Percentiles rank a stretch among this genome's conserved stretches.
phyloP scores from a whole-genome alignment of 2,797 vertebrate genomes.

The Coreius guichenoti region DNA sequence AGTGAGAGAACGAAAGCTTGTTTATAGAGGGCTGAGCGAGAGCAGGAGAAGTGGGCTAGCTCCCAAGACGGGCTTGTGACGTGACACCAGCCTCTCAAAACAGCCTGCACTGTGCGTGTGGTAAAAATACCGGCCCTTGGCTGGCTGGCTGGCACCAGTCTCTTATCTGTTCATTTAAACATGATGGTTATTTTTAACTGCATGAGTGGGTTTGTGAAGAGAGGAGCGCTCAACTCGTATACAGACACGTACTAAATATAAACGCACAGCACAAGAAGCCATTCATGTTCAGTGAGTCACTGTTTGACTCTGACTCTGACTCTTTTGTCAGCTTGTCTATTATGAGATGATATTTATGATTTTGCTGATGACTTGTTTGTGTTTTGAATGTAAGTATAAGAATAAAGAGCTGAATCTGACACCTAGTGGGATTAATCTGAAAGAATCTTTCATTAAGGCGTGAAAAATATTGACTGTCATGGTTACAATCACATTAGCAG shows the following conservation, averaged over 20 bases:
- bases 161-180: slow-evolving; percentile 60
- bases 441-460: background rate
- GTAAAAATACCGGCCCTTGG: slow-evolving; percentile 49
- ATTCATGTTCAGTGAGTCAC: slow-evolving; percentile 16
- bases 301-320: too few species aligned
- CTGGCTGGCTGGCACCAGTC: slow-evolving; percentile 8
- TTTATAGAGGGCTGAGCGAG: slow-evolving; percentile 2
- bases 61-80: slow-evolving; percentile 65
- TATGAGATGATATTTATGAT: background rate
- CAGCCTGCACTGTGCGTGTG: background rate
- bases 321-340: background rate
- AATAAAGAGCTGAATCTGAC: slow-evolving; percentile 11
- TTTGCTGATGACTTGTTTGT: slow-evolving; percentile 6
- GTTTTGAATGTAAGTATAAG: slow-evolving; percentile 10
- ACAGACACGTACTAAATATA: slow-evolving; percentile 32
- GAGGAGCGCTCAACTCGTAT: slow-evolving; percentile 10
- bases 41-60: slow-evolving; percentile 65
- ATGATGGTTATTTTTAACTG: slow-evolving; percentile 68
- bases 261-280: background rate
- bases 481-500: background rate
- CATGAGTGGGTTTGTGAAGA: slow-evolving; percentile 42
- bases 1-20: slow-evolving; percentile 15
- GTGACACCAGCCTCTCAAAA: slow-evolving; percentile 3
- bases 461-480: background rate
- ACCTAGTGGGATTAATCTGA: background rate